phyloP scores from a whole-genome alignment of 1,140 invertebrate genomes.

The Papilio glaucus region DNA sequence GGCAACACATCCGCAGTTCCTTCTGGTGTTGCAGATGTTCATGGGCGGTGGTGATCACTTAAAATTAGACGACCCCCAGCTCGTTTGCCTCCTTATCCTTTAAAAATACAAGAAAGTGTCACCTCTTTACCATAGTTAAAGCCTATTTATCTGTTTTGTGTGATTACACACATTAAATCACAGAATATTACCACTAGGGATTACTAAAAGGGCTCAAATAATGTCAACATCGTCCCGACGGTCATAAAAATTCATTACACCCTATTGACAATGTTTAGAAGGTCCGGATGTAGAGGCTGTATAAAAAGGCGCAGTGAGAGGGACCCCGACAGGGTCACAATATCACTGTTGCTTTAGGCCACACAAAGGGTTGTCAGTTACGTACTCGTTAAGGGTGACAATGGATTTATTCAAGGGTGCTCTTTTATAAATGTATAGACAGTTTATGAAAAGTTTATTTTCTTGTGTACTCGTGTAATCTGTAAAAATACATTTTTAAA shows the following conservation, averaged over 20 bases:
- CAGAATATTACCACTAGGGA: too few relatives aligned
- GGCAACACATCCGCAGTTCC: too few relatives aligned
- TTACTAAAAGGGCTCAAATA: background rate
- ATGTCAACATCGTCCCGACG: background rate
- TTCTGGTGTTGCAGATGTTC: too few relatives aligned
- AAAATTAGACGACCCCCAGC: too few relatives aligned
- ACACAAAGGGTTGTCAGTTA: slow-evolving; percentile 15
- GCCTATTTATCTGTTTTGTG: too few relatives aligned
- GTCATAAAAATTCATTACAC: slow-evolving; percentile 32
- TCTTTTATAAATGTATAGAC: slow-evolving; percentile 1
- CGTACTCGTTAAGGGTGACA: slow-evolving; percentile 9
- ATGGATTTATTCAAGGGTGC: slow-evolving; percentile 6
- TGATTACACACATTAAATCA: too few relatives aligned
- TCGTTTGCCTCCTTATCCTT: too few relatives aligned
- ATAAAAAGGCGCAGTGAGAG: background rate
- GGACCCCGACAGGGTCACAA: background rate
- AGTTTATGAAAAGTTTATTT: background rate
- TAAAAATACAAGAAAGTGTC: too few relatives aligned
- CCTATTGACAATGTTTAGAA: slow-evolving; percentile 4
- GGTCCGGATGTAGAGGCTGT: slow-evolving; percentile 8
- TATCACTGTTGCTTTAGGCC: background rate
- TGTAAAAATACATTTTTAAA: too few relatives aligned
- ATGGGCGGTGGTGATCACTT: too few relatives aligned
- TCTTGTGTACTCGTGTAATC: too few relatives aligned
- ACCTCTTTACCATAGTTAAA: too few relatives aligned